Conservation (phyloP, 2,113 vertebrate species). For the Chlorodrepanis virens region DNA sequence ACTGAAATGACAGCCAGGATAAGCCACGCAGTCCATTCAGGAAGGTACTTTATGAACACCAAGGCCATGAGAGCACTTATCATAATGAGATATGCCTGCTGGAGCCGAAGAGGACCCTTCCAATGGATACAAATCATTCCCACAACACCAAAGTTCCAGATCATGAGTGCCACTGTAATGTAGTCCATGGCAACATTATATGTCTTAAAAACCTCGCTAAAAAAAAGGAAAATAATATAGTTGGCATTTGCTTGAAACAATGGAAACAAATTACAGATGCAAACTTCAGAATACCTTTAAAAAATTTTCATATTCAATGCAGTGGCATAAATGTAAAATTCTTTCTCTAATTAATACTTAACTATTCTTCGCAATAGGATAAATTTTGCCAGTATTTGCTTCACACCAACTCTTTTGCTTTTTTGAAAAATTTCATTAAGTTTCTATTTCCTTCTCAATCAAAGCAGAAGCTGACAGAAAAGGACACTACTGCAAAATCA, state of each 20-base stretch:
- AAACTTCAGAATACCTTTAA: background rate
- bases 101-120: conserved; percentile 94
- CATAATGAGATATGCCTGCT: conserved; percentile 99
- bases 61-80: conserved; percentile 98
- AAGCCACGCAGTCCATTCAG: conserved; percentile 98
- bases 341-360: background rate
- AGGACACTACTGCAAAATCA: background rate
- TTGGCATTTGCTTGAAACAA: background rate
- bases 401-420: background rate
- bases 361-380: background rate
- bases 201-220: conserved; percentile 95
- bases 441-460: background rate
- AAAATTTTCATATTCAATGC: background rate
- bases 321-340: background rate
- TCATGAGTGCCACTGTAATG: conserved; percentile 87
- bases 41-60: conserved; percentile 99
- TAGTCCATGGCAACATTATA: conserved; percentile 98
- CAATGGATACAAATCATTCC: conserved; percentile 99
- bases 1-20: conserved; percentile 96
- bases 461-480: background rate
- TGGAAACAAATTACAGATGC: background rate
- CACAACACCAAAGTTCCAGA: conserved; percentile 98
- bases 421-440: background rate
- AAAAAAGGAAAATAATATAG: background rate
- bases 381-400: background rate